Conservation (phyloP, 2,113 vertebrate species). For the Picathartes gymnocephalus region DNA sequence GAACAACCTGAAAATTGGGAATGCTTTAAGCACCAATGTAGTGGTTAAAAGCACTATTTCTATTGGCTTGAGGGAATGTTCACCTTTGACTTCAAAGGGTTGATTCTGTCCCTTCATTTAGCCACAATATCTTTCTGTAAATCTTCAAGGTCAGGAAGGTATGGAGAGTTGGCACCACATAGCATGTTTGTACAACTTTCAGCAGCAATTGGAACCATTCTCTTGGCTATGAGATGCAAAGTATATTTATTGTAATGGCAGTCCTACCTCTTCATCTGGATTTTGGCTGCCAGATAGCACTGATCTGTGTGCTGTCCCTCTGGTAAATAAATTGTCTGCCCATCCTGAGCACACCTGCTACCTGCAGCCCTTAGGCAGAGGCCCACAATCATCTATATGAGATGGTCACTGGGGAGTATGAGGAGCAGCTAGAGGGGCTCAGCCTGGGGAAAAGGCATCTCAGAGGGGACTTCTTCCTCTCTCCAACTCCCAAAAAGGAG, state of each 20-base stretch:
- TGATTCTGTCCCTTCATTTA: background rate
- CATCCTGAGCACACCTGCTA: fast-evolving
- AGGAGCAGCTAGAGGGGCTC: background rate
- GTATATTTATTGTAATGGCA: background rate
- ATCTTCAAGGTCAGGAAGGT: background rate
- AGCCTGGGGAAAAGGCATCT: background rate
- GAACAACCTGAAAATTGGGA: background rate
- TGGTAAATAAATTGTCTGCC: background rate
- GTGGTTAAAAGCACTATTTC: background rate
- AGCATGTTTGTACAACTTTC: background rate
- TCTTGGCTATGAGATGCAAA: background rate
- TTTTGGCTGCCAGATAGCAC: background rate
- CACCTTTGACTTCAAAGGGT: background rate
- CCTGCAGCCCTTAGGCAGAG: background rate
- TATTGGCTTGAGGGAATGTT: background rate
- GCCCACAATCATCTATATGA: background rate
- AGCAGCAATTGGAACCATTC: background rate
- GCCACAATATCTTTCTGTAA: background rate
- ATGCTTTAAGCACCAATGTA: background rate
- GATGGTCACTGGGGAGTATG: fast-evolving
- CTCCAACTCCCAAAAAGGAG: background rate
- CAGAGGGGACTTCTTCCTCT: background rate
- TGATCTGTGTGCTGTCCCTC: background rate
- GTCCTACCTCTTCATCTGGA: background rate
- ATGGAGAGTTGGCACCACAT: background rate